These are phyloP conservation scores for Symphodus melops DNA, from an alignment of 2,113 vertebrate genomes.

Conservation along the genomic window DNA sequence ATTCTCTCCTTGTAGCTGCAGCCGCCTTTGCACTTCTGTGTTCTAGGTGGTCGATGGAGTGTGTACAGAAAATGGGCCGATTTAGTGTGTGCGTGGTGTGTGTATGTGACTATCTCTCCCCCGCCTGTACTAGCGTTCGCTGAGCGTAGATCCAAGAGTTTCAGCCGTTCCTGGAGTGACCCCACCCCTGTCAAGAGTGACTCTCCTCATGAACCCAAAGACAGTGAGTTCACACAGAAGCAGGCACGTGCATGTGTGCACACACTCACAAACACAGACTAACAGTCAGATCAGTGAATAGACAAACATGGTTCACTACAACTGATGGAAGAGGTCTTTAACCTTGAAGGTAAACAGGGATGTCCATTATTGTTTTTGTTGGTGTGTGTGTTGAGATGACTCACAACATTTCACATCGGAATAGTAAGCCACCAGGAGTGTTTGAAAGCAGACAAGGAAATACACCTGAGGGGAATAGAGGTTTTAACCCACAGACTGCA, in stretches of 20 bases:
- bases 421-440: too few relatives aligned
- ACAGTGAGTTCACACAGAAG: slow-evolving; percentile 90
- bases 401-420: too few relatives aligned
- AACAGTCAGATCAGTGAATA: not conserved
- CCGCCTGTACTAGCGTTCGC: slow-evolving; percentile 90
- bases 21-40: slow-evolving; percentile 50
- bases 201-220: slow-evolving; percentile 93
- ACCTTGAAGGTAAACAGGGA: too few relatives aligned
- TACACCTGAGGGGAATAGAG: too few relatives aligned
- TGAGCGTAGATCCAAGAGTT: slow-evolving; percentile 97
- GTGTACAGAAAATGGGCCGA: slow-evolving; percentile 2
- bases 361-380: too few relatives aligned
- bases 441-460: too few relatives aligned
- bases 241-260: slow-evolving; percentile 40
- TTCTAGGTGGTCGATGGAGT: slow-evolving; percentile 36
- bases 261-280: not conserved
- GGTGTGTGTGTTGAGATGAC: too few relatives aligned
- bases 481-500: too few relatives aligned
- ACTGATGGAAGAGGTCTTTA: not conserved
- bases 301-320: not conserved
- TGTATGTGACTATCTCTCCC: slow-evolving; percentile 73
- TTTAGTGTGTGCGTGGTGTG: slow-evolving; percentile 21
- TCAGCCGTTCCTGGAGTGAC: slow-evolving; percentile 99
- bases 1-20: slow-evolving; percentile 41
- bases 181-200: slow-evolving; percentile 97